Conservation (phyloP, 30 jellyfish, hydroid and myxozoan genomes). For the Aurelia sp. region DNA sequence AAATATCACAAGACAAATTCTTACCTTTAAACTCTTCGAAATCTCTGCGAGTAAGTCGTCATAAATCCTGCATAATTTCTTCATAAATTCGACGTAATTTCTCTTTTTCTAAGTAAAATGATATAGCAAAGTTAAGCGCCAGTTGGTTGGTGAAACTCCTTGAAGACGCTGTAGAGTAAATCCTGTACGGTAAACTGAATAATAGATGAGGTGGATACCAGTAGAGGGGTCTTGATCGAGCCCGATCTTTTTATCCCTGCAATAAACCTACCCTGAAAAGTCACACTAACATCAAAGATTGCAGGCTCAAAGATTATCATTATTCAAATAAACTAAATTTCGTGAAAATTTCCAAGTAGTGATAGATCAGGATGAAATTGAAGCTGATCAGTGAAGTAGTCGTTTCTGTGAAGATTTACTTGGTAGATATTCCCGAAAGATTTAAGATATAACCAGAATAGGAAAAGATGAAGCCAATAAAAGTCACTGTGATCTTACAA, state of each 20-base stretch:
- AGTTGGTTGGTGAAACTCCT: neutral
- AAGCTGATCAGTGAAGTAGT: too few species aligned
- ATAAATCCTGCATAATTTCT: neutral
- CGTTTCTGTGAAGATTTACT: too few species aligned
- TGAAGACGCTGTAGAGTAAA: slow-evolving; percentile 55
- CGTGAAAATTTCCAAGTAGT: neutral
- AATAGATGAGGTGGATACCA: slow-evolving; percentile 66
- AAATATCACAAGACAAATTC: neutral
- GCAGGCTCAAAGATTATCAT: slow-evolving; percentile 29
- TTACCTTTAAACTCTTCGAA: neutral
- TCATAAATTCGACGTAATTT: neutral
- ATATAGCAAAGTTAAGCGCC: too few species aligned
- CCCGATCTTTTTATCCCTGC: slow-evolving; percentile 81
- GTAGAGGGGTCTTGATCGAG: slow-evolving; percentile 72
- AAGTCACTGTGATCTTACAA: neutral
- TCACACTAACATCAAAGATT: slow-evolving; percentile 56
- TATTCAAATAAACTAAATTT: neutral
- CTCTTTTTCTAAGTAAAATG: neutral
- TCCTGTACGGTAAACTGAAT: slow-evolving; percentile 31
- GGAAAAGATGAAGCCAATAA: neutral
- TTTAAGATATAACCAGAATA: too few species aligned
- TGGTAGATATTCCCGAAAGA: too few species aligned
- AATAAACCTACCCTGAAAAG: slow-evolving; percentile 73
- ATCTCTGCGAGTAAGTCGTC: neutral
- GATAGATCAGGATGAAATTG: neutral